These are phyloP conservation scores for Lamprotornis superbus DNA, from an alignment of 2,113 vertebrate species.

Conservation along the genomic window DNA sequence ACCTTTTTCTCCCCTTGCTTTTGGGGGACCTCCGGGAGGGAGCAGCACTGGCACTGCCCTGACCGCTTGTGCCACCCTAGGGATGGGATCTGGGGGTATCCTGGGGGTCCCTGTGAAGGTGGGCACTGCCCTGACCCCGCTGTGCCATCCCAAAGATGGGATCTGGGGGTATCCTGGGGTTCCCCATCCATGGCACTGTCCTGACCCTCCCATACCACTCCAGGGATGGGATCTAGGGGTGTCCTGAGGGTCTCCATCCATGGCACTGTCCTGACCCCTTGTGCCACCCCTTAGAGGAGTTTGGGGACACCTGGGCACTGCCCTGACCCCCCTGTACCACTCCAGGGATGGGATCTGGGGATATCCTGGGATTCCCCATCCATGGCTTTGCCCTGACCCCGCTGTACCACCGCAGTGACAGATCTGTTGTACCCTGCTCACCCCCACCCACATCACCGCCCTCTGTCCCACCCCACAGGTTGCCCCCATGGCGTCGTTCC, in stretches of 20 bases:
- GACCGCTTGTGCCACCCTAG: neutral
- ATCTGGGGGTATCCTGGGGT: neutral
- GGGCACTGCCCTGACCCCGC: neutral
- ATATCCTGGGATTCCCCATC: too few species aligned
- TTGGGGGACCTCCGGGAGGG: neutral
- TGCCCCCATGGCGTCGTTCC: neutral
- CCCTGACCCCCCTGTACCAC: neutral
- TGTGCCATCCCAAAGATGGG: neutral
- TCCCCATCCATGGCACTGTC: neutral
- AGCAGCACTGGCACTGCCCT: neutral
- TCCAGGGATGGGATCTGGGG: neutral
- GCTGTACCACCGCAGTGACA: neutral
- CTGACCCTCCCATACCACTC: neutral
- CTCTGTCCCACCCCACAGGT: fast-evolving
- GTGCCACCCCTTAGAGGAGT: neutral
- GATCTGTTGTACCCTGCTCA: too few species aligned
- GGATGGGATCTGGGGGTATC: neutral
- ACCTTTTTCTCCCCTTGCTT: neutral
- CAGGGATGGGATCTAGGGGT: neutral
- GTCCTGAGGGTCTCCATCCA: too few species aligned
- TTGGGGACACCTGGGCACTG: too few species aligned
- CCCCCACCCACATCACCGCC: fast-evolving
- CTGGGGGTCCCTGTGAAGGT: too few species aligned
- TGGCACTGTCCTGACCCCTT: too few species aligned
- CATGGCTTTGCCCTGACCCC: neutral